Conservation (phyloP, 2,113 vertebrate species). For the Narcine bancroftii region DNA sequence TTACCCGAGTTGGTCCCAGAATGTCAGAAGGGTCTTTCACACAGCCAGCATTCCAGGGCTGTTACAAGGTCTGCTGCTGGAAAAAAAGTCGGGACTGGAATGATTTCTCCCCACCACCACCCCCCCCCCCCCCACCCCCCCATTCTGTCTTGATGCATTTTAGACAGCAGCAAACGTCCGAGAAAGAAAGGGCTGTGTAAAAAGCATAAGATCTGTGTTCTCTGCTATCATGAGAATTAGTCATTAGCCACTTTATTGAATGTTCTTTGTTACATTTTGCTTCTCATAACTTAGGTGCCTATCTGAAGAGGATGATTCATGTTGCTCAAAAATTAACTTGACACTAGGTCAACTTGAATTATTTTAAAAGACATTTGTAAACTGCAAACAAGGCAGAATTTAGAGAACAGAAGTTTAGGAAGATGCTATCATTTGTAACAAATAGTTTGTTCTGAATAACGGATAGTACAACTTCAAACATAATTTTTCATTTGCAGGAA, state of each 20-base stretch:
- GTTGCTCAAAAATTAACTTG: not conserved
- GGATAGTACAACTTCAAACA: not conserved
- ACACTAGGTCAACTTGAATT: not conserved
- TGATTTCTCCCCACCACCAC: too few species aligned
- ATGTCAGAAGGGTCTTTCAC: too few species aligned
- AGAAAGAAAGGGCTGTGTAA: too few species aligned
- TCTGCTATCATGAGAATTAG: not conserved
- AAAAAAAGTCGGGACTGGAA: too few species aligned
- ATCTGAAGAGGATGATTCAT: not conserved
- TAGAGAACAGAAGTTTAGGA: not conserved
- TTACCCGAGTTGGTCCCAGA: too few species aligned
- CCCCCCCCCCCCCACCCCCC: too few species aligned
- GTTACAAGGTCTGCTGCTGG: too few species aligned
- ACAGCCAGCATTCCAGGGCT: too few species aligned
- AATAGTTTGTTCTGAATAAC: not conserved
- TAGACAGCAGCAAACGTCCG: too few species aligned
- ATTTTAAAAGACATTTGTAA: not conserved
- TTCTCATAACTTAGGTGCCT: not conserved
- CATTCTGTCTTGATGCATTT: too few species aligned
- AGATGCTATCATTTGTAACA: not conserved
- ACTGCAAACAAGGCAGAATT: not conserved
- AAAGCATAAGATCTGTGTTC: too few species aligned
- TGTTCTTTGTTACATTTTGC: not conserved
- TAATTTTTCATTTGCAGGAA: constrained; percentile 2
- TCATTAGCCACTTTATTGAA: not conserved